phyloP scores from a whole-genome alignment of 2,888 invertebrate species.

The Baccha elongata region DNA sequence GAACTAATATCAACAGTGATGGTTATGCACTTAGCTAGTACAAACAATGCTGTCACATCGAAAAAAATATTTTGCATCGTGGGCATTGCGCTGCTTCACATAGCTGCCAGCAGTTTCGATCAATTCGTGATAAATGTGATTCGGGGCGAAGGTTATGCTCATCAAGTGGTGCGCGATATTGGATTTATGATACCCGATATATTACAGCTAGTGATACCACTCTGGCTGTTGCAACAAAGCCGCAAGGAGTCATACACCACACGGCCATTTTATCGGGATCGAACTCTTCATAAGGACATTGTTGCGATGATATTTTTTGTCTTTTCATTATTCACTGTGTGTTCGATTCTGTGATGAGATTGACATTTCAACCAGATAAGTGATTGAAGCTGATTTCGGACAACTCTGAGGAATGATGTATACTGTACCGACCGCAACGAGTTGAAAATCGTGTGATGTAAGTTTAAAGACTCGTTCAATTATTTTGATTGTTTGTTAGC shows the following conservation, averaged over 20 bases:
- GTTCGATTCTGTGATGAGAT: constrained; percentile 81
- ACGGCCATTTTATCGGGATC: constrained; percentile 81
- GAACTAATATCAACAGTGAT: constrained; percentile 85
- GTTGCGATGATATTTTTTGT: constrained; percentile 81
- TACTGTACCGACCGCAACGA: constrained; percentile 14
- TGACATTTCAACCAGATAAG: constrained; percentile 73
- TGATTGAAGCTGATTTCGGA: constrained; percentile 72
- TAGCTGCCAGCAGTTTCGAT: constrained; percentile 86
- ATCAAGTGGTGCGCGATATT: constrained; percentile 87
- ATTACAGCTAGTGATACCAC: constrained; percentile 85
- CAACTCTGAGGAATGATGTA: constrained; percentile 74
- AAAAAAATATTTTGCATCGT: constrained; percentile 85
- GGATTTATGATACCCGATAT: constrained; percentile 88
- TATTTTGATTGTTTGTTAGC: constrained; percentile 13
- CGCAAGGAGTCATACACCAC: constrained; percentile 80
- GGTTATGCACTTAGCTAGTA: constrained; percentile 84
- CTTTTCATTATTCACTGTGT: constrained; percentile 80
- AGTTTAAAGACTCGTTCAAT: constrained; percentile 55
- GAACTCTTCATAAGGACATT: constrained; percentile 81
- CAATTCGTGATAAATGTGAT: constrained; percentile 86
- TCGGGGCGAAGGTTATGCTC: constrained; percentile 85
- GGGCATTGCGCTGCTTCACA: constrained; percentile 85
- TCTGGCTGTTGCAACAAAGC: constrained; percentile 82
- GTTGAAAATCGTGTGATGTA: constrained; percentile 58
- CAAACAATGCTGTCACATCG: constrained; percentile 83